These are phyloP conservation scores for Abrostola tripartita DNA, from an alignment of 2,888 invertebrate genomes.

Conservation along the genomic window DNA sequence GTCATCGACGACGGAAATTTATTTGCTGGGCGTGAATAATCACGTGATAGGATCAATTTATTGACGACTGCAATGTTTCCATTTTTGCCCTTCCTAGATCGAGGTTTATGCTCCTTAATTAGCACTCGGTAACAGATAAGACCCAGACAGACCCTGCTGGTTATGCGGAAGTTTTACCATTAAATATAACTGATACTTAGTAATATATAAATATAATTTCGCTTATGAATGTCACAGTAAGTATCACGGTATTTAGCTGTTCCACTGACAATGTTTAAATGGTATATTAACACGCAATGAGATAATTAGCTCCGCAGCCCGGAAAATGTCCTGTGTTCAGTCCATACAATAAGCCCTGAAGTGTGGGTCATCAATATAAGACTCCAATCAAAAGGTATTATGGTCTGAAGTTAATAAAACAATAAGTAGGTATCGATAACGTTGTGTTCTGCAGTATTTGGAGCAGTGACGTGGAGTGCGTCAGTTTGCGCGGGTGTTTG, in stretches of 20 bases:
- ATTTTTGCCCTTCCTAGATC: slow-evolving; percentile 70
- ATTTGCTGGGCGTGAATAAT: slow-evolving; percentile 86
- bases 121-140: slow-evolving; percentile 49
- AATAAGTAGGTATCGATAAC: slow-evolving; percentile 5
- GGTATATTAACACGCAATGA: too few species aligned
- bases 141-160: slow-evolving; percentile 26
- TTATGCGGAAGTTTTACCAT: slow-evolving; percentile 24
- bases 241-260: too few species aligned
- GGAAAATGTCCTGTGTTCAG: too few species aligned
- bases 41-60: slow-evolving; percentile 82
- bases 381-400: too few species aligned
- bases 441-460: slow-evolving; percentile 19
- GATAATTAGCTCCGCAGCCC: too few species aligned
- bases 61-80: slow-evolving; percentile 77
- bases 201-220: slow-evolving; percentile 3
- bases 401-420: background rate
- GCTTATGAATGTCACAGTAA: background rate
- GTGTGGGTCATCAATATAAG: too few species aligned
- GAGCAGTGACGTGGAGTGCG: slow-evolving; percentile 21
- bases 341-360: too few species aligned
- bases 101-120: slow-evolving; percentile 63
- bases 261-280: too few species aligned
- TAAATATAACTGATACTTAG: background rate
- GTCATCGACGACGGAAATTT: slow-evolving; percentile 86
- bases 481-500: slow-evolving; percentile 43